Conservation (phyloP, 2,113 vertebrate genomes). For the Corapipo altera region DNA sequence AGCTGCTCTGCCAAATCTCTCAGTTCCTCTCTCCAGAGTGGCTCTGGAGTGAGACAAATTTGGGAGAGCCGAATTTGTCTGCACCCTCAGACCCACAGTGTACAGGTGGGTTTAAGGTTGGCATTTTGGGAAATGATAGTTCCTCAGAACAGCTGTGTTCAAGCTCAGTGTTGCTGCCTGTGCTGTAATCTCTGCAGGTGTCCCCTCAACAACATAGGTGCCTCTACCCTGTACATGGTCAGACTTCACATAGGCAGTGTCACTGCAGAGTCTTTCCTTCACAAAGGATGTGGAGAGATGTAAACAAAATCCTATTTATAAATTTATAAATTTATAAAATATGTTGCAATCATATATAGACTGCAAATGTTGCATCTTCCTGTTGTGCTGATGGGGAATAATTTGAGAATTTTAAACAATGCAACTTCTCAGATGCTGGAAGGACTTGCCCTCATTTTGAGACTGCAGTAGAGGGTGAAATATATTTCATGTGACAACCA, state of each 20-base stretch:
- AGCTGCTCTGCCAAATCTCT: background rate
- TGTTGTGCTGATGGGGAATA: background rate
- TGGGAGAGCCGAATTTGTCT: background rate
- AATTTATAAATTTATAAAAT: slow-evolving; percentile 6
- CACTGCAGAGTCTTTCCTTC: background rate
- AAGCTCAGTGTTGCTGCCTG: background rate
- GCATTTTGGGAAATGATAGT: background rate
- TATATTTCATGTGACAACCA: slow-evolving; percentile 10
- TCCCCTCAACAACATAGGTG: background rate
- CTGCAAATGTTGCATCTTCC: background rate
- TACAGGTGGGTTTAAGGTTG: rapidly evolving
- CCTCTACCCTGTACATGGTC: rapidly evolving
- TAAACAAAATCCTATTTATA: background rate
- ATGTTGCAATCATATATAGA: background rate
- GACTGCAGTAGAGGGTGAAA: background rate
- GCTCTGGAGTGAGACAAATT: background rate
- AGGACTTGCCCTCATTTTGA: slow-evolving; percentile 22
- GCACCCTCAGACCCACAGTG: rapidly evolving
- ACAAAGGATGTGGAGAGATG: background rate
- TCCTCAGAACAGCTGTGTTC: background rate
- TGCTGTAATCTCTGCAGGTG: background rate
- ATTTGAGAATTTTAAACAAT: background rate
- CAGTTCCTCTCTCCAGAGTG: background rate
- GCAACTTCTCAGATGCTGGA: background rate
- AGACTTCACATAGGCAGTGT: background rate